Conservation (phyloP, 2,113 vertebrate species). For the Spilogale gracilis region DNA sequence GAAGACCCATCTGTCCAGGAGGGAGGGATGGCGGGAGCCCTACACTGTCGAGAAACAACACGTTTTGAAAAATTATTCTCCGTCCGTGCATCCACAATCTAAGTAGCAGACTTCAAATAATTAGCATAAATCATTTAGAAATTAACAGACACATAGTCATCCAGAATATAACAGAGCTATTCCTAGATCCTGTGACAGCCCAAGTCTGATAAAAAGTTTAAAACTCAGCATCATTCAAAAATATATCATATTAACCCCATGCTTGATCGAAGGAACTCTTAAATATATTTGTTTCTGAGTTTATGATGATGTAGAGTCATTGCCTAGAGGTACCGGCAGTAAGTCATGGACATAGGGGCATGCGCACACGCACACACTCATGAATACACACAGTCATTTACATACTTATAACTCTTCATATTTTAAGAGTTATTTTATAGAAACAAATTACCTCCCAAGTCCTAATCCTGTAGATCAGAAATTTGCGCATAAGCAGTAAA, state of each 20-base stretch:
- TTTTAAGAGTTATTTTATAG: slow-evolving; percentile 70
- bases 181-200: neutral
- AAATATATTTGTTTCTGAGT: neutral
- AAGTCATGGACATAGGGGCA: neutral
- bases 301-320: neutral
- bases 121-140: slow-evolving; percentile 47
- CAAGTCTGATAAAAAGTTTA: neutral
- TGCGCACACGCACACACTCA: rapidly evolving
- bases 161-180: neutral
- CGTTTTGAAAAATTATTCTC: neutral
- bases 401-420: neutral
- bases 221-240: neutral
- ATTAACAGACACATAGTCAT: neutral
- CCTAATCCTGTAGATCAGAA: slow-evolving; percentile 67
- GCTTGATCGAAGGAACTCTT: neutral
- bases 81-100: neutral
- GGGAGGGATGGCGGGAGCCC: too few species aligned
- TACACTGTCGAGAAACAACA: neutral
- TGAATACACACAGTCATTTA: neutral
- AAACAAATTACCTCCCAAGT: slow-evolving; percentile 75
- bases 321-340: neutral
- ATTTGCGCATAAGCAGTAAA: slow-evolving; percentile 70
- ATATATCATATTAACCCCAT: neutral
- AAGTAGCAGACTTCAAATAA: slow-evolving; percentile 4
- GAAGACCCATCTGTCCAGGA: neutral